Conservation (phyloP, 2,888 invertebrate genomes). For the Atrina japonica region DNA sequence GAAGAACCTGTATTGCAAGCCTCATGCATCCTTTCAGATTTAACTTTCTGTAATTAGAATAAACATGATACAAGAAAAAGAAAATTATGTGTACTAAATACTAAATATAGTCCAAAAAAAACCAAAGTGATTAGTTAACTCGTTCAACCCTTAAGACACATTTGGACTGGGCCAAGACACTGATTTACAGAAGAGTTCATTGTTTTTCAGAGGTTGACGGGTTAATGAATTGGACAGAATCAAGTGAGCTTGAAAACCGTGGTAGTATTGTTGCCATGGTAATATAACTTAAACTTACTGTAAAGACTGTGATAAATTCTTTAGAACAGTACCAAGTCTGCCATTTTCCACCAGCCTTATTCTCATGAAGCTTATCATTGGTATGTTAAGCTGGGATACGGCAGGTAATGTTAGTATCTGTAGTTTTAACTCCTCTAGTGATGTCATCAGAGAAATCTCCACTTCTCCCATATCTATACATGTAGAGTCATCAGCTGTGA, state of each 20-base stretch:
- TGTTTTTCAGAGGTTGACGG: too few species aligned
- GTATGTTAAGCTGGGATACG: constrained; percentile 55
- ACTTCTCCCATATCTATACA: constrained; percentile 66
- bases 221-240: too few species aligned
- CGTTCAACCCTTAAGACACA: too few species aligned
- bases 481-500: constrained; percentile 2
- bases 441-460: constrained; percentile 73
- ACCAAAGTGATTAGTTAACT: too few species aligned
- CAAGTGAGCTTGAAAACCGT: too few species aligned
- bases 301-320: constrained; percentile 60
- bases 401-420: constrained; percentile 68
- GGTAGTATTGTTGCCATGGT: too few species aligned
- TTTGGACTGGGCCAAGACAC: too few species aligned
- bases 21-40: constrained; percentile 68
- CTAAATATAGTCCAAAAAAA: too few species aligned
- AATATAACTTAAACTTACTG: too few species aligned
- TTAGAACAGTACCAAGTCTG: constrained; percentile 58
- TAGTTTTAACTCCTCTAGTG: constrained; percentile 72
- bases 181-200: too few species aligned
- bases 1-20: constrained; percentile 73
- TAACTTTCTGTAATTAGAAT: constrained; percentile 69
- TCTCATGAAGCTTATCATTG: constrained; percentile 65
- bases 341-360: constrained; percentile 65
- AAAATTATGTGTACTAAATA: too few species aligned
- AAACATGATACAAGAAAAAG: too few species aligned